Evolutionary conservation across 2,888 invertebrate genomes (phyloP).

Genomic region (Dexiosoma caninum): DNA sequence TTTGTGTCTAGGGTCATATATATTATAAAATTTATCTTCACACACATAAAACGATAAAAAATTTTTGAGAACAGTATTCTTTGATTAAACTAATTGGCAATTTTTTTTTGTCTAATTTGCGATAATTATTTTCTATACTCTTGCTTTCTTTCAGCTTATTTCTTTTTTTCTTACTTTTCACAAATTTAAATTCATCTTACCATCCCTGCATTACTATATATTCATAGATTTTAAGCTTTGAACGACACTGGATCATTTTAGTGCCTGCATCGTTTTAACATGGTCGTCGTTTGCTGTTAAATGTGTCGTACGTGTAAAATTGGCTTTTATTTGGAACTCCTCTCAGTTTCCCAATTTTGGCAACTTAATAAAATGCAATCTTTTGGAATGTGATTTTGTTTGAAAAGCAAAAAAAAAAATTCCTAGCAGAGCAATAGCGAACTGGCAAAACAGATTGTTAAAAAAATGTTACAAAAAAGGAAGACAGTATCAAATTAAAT

Average conservation of each 20-base stretch:
- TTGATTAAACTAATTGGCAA: no score
- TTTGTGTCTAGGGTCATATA: no score
- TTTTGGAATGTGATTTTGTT: constrained; percentile 62
- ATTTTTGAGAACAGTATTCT: no score
- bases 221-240: neutral
- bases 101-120: no score
- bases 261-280: constrained; percentile 40
- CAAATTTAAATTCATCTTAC: neutral
- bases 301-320: constrained; percentile 62
- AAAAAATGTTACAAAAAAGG: constrained; percentile 11
- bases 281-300: constrained; percentile 51
- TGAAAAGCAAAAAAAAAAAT: neutral
- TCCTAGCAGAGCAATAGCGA: neutral
- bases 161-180: no score
- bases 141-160: no score
- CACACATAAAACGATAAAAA: no score
- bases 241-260: neutral
- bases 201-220: neutral
- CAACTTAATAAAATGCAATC: constrained; percentile 64
- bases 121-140: no score
- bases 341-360: constrained; percentile 40
- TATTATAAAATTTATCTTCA: no score
- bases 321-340: constrained; percentile 45
- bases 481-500: constrained; percentile 18
- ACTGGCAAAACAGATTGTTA: constrained; percentile 1